Evolutionary conservation across 2,797 vertebrate species (phyloP).

Genomic region (Columba guinea): DNA sequence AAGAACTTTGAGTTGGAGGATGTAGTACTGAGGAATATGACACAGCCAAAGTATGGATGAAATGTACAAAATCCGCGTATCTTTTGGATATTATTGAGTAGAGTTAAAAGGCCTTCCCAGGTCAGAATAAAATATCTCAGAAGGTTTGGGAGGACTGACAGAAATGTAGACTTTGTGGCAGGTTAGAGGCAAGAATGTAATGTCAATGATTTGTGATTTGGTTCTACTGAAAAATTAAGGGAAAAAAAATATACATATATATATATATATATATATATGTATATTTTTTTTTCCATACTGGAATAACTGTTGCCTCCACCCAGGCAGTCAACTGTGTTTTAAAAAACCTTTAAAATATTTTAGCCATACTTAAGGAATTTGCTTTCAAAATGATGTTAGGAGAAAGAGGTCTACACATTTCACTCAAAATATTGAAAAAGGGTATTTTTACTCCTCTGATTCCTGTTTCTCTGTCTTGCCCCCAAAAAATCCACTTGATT

Average conservation of each 20-base stretch:
- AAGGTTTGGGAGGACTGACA: not conserved
- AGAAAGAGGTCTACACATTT: not conserved
- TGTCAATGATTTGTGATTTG: not conserved
- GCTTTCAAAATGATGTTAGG: not conserved
- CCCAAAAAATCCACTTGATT: not conserved
- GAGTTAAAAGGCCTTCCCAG: not conserved
- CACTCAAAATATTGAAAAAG: not conserved
- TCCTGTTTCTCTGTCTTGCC: not conserved
- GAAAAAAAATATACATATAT: not conserved
- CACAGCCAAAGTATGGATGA: not conserved
- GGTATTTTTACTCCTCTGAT: not conserved
- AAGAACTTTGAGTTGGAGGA: not conserved
- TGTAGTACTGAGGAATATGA: not conserved
- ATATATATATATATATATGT: too few species aligned
- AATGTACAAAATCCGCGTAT: not conserved
- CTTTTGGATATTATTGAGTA: not conserved
- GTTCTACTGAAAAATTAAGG: not conserved
- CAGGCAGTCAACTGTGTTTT: accelerated
- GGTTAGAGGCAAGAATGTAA: not conserved
- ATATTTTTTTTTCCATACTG: not conserved
- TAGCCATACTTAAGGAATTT: not conserved
- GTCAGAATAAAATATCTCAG: not conserved
- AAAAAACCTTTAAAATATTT: not conserved
- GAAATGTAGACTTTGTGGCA: not conserved
- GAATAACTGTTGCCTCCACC: not conserved